phyloP scores from a whole-genome alignment of 1,140 invertebrate genomes.

The Atta texana region DNA sequence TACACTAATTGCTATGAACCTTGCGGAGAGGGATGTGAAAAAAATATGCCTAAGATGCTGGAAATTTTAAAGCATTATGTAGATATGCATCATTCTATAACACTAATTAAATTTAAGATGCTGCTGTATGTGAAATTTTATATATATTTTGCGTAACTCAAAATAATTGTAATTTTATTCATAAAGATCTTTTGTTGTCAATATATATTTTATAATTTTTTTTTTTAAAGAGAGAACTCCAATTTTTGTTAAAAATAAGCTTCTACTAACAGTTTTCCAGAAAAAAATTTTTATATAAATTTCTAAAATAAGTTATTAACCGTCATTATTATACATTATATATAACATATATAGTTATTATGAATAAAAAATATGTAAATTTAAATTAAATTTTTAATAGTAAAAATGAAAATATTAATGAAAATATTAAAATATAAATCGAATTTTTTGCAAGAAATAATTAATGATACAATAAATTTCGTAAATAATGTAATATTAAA shows the following conservation, averaged over 20 bases:
- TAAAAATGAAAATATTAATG: constrained; percentile 1
- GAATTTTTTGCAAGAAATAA: background rate
- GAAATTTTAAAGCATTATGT: background rate
- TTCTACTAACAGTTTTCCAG: background rate
- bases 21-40: constrained; percentile 6
- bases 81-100: background rate
- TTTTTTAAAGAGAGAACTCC: background rate
- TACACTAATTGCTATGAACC: constrained; percentile 23
- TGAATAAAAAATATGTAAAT: background rate
- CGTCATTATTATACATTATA: background rate
- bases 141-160: background rate
- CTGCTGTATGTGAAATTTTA: background rate
- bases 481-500: background rate
- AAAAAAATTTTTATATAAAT: background rate
- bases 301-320: background rate
- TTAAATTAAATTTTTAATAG: constrained; percentile 2
- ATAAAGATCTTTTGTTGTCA: background rate
- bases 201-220: background rate
- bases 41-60: background rate
- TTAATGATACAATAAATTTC: background rate
- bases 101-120: background rate
- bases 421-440: constrained; percentile 14
- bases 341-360: too few species aligned
- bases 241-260: background rate
- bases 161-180: constrained; percentile 8